Evolutionary conservation across 2,797 vertebrate genomes (phyloP).

Genomic region (Sebastes vulpes): DNA sequence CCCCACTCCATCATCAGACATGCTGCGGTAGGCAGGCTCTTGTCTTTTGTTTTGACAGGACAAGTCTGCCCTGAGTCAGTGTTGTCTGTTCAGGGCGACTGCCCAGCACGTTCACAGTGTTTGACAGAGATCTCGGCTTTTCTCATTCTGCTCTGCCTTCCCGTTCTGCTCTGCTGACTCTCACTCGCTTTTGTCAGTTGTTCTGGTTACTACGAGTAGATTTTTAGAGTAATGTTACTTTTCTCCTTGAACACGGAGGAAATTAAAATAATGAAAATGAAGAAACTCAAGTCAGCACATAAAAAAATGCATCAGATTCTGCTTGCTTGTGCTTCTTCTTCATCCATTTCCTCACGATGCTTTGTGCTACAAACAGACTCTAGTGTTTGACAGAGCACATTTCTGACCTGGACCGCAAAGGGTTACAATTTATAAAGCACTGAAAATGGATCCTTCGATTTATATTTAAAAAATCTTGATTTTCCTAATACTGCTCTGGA

Average conservation of each 20-base stretch:
- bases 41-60: slow-evolving; percentile 56
- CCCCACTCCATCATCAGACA: slow-evolving; percentile 6
- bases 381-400: background rate
- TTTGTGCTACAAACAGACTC: background rate
- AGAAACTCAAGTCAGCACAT: background rate
- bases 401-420: background rate
- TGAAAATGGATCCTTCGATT: background rate
- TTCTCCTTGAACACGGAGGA: background rate
- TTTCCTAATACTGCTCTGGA: background rate
- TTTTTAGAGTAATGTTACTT: background rate
- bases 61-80: slow-evolving; percentile 14
- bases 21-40: background rate
- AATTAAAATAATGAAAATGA: background rate
- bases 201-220: background rate
- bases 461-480: background rate
- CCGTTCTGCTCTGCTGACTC: slow-evolving; percentile 22
- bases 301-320: background rate
- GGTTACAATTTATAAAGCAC: background rate
- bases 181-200: background rate
- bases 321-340: background rate
- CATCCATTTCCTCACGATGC: background rate
- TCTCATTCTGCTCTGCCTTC: slow-evolving; percentile 7
- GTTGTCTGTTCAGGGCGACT: slow-evolving; percentile 49
- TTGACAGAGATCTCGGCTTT: slow-evolving; percentile 5
- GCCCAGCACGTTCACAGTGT: slow-evolving; percentile 33